Conservation (phyloP, 2,113 vertebrate species). For the Butorides virescens region DNA sequence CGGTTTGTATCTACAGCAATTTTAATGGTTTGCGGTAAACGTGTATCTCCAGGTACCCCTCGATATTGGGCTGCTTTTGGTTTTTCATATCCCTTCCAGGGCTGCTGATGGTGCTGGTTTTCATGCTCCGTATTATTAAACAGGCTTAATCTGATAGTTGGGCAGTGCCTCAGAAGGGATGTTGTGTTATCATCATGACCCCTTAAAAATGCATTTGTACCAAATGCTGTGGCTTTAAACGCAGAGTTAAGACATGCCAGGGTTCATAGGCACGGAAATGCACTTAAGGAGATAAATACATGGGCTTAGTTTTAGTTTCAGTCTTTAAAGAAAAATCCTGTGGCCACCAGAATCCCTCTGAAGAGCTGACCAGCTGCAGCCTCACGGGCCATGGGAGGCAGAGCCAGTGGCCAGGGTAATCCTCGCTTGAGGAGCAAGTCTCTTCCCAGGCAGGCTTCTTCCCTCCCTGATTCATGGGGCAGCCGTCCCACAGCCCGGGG, state of each 20-base stretch:
- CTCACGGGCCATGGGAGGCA: not conserved
- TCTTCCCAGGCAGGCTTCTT: not conserved
- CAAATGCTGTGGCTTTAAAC: not conserved
- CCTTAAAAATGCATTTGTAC: not conserved
- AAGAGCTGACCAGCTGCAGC: not conserved
- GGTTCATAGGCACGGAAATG: not conserved
- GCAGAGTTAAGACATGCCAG: not conserved
- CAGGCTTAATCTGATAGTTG: not conserved
- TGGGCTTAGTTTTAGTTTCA: not conserved
- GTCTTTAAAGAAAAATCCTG: not conserved
- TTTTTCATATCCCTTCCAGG: not conserved
- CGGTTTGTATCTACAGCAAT: slow-evolving; percentile 45
- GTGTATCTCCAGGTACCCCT: not conserved
- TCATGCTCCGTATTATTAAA: not conserved
- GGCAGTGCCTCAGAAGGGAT: not conserved
- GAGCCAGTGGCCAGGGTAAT: not conserved
- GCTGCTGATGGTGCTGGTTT: slow-evolving; percentile 2
- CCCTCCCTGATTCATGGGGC: not conserved
- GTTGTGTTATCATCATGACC: not conserved
- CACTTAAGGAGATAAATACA: not conserved
- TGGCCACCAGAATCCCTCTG: not conserved
- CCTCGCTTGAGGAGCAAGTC: accelerated
- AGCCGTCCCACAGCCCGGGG: not conserved
- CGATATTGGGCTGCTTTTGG: not conserved
- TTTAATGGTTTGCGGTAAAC: slow-evolving; percentile 45